Conservation (phyloP, 2,797 vertebrate genomes). For the Cirrhinus molitorella region DNA sequence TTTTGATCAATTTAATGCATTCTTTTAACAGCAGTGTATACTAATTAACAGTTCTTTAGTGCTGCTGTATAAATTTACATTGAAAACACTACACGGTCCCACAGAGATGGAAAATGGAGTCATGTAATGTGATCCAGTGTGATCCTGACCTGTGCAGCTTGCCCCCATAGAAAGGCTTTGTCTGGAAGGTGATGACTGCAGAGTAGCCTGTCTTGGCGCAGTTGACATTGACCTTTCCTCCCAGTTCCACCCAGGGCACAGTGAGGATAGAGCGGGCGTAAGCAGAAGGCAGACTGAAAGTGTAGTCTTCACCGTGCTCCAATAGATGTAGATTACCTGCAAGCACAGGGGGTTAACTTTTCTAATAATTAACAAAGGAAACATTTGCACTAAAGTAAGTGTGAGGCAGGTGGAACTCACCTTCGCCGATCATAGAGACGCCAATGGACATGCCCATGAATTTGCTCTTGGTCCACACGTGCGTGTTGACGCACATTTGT, state of each 20-base stretch:
- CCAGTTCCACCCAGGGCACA: conserved; percentile 97
- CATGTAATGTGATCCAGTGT: conserved; percentile 45
- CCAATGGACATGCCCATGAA: conserved; percentile 99
- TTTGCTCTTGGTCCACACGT: conserved; percentile 99
- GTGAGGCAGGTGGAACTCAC: conserved; percentile 69
- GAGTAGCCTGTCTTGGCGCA: conserved; percentile 94
- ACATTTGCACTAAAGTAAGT: not conserved
- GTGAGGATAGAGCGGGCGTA: conserved; percentile 98
- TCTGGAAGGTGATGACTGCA: conserved; percentile 97
- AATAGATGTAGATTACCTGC: conserved; percentile 89
- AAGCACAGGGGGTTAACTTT: conserved; percentile 13
- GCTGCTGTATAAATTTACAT: conserved; percentile 1
- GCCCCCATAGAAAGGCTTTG: conserved; percentile 97
- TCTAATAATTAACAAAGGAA: not conserved
- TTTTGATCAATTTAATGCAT: not conserved
- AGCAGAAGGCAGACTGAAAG: conserved; percentile 93
- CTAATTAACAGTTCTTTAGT: not conserved
- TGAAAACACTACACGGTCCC: conserved; percentile 29
- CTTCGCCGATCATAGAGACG: conserved; percentile 97
- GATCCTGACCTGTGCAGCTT: conserved; percentile 90
- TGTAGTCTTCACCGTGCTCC: conserved; percentile 96
- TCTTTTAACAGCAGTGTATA: not conserved
- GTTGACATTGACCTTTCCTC: conserved; percentile 93
- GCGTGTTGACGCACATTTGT: conserved; percentile 94
- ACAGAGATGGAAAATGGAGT: conserved; percentile 24